Base-by-base conservation (phyloP, 2,113 vertebrate species). In the Calcarius ornatus region DNA sequence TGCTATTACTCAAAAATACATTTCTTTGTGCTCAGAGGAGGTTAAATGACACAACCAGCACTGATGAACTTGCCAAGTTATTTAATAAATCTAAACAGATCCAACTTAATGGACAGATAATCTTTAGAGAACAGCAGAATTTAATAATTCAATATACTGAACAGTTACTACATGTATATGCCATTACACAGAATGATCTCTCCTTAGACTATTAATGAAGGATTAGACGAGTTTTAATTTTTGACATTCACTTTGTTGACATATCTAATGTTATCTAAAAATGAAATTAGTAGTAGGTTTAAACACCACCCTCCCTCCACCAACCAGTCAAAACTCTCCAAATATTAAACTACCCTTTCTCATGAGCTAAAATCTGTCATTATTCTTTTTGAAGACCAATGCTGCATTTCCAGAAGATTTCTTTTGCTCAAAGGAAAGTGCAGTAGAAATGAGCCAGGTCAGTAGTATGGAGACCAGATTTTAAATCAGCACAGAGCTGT, bases 21-120 rank as follows among this genome's bases (percentile, higher is more conserved):
- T 60, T 65, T 83, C 25, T 66, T 70, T 73, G 76, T 89, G 77
- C 89, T 92, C 60, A 79, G 57, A 93, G 59, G 72, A 94, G 38
- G 68, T 72, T 42, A 78, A 82, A 60, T 21, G 59, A 80, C 42
- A 90, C 65, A 47, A 77, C 2, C 33, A 20, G 8, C 6, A 57
- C 5, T 19, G 9, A 13, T 3, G 1, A 90, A 72, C n/a, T 54
- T 54, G 48, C 71, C 11, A 60, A n/a, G 48, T 73, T 86, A 60
- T 31, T 71, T 28, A 93, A 93, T 37, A 84, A 88, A 87, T 65
- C 54, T 80, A 86, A 96, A 69, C 17, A 28, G 42, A 95, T 25
- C 61, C 90, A 96, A 92, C 71, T 84, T 93, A 91, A 82, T 92
- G 61, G 92, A 91, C 69, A 97, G 33, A 38, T 35, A 50, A 68